Base-by-base conservation (phyloP, 2,888 invertebrate species). In the Diplazon laetatorius region DNA sequence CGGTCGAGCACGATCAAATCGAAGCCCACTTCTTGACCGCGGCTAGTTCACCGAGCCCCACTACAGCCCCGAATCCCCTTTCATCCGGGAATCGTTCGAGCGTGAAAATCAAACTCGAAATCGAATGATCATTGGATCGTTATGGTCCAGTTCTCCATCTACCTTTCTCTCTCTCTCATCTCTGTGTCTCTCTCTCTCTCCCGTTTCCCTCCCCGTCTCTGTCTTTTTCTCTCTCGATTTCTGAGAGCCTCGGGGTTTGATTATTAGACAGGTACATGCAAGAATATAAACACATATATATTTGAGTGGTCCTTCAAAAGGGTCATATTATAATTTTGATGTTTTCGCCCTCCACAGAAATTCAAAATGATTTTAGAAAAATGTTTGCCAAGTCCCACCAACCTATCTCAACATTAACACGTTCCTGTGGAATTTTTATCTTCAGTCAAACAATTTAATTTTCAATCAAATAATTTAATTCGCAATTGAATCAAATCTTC, bases 111-210 rank as follows among this genome's bases (percentile, higher is more conserved):
- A 76, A 68, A 48, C 20, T 48, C 14, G 55, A 68, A 76, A 72
- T 76, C 66, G 39, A 72, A 76, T 72, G 66, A 72, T 76, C 46
- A 52, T 39, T 50, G 44, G 72, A 72, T 68, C 66, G 62, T 55
- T 68, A 55, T 52, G 16, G 25, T 25, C 22, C n/a, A 20, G 30
- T 14, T 20, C 18, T 14, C 44, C 14, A 10, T 16, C n/a, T 25
- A 22, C 2, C 48, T 59, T 35, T 42, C 55, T 44, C 57, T 44
- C 35, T 3, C 30, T 22, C n/a, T n/a, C n/a, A n/a, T n/a, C n/a
- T n/a, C n/a, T n/a, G n/a, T n/a, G n/a, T n/a, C n/a, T n/a, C n/a
- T n/a, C n/a, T n/a, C n/a, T n/a, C n/a, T n/a, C n/a, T n/a, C n/a
- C n/a, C n/a, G n/a, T n/a, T n/a, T n/a, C n/a, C n/a, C 18, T 14